Evolutionary conservation across 2,797 vertebrate species (phyloP), one percentile per base, ranked within the genome.

Genomic region (Enteromius argenteus): DNA sequence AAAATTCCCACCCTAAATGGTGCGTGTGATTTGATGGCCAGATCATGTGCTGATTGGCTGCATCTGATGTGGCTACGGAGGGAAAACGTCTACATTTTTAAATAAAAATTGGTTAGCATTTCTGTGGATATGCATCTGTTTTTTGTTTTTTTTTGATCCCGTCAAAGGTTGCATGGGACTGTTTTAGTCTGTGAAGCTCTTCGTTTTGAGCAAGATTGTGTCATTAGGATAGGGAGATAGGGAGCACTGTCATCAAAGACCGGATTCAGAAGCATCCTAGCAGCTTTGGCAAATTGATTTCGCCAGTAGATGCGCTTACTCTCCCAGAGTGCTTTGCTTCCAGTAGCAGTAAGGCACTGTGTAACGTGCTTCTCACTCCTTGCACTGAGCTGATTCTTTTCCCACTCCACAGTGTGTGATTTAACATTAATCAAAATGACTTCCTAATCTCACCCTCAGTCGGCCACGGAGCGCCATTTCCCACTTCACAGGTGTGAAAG

Each of bases 401-500:
- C 71, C 62, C 30, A 51, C 44, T 53, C 39, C 56, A 74, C 80
- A 46, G 72, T 37, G 35, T 74, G 51, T 37, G 64, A 81, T 85
- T 85, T 79, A 69, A 81, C 79, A 85, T 85, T 82, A 85, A 81
- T 87, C 73, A 71, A 67, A 81, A 46, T n/a, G 79, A 81, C 64
- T 79, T 75, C 66, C 39, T 62, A 71, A 73, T 46, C 67, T 78
- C 44, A 56, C 81, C 21, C 46, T 86, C 66, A 66, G 71, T 37
- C 64, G 37, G 30, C 71, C n/a, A 53, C 30, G 3, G 58, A 62
- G 35, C 2, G 19, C 35, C 19, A 39, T 67, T 46, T 71, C 51
- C 23, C 83, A 78, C 72, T 76, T 79, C 23, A 23, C 68, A 66
- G 79, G 84, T 62, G 79, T 62, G 73, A 81, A 67, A 49, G 44